phyloP scores from a whole-genome alignment of 1,140 invertebrate species.

The Drosophila nigromelanica region DNA sequence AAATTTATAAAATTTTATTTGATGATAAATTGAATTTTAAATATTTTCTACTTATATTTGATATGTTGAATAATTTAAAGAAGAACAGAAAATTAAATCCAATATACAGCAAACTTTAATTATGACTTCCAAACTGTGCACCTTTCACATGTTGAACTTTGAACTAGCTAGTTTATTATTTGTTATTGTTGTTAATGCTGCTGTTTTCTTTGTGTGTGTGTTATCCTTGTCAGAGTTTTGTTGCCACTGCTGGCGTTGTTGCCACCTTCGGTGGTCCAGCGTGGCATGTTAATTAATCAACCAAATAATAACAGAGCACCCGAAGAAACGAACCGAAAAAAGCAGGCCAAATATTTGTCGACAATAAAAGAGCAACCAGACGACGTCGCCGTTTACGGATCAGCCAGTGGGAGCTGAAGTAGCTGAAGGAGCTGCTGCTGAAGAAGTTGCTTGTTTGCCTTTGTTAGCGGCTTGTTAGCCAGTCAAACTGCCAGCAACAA shows the following conservation, averaged over 20 bases:
- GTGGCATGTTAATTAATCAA: conserved; percentile 78
- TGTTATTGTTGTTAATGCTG: conserved; percentile 17
- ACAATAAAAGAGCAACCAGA: conserved; percentile 62
- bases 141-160: neutral
- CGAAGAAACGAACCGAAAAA: conserved; percentile 51
- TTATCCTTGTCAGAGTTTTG: conserved; percentile 52
- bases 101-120: too few relatives aligned
- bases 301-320: conserved; percentile 69
- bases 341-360: conserved; percentile 67
- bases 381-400: conserved; percentile 38
- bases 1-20: too few relatives aligned
- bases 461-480: conserved; percentile 77
- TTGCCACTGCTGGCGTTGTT: conserved; percentile 20
- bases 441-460: conserved; percentile 48
- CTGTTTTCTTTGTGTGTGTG: conserved; percentile 11
- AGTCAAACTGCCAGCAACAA: conserved; percentile 48
- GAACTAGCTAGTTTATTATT: neutral
- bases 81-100: too few relatives aligned
- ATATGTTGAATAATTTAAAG: too few relatives aligned
- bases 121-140: conserved; percentile 20
- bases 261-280: conserved; percentile 64
- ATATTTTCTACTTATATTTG: too few relatives aligned
- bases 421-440: conserved; percentile 28
- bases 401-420: conserved; percentile 45
- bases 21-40: too few relatives aligned